Percentiles rank a stretch among this genome's conserved stretches.
These are phyloP conservation scores for Tupaia chinensis DNA, from an alignment of 2,113 vertebrate species.

Conservation along the genomic window DNA sequence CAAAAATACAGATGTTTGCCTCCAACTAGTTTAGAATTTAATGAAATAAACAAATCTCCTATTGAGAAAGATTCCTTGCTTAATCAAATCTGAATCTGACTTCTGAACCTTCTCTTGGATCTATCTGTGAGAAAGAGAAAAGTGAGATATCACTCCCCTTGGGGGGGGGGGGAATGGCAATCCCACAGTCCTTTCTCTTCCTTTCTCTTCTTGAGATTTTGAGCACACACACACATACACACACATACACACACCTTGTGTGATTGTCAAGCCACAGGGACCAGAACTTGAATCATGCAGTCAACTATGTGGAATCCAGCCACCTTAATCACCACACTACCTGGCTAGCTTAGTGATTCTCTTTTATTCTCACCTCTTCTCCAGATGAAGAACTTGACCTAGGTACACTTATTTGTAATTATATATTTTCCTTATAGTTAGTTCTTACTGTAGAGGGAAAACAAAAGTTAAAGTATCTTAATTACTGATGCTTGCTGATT, in stretches of 20 bases:
- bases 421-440: not conserved
- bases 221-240: no score
- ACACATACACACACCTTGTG: no score
- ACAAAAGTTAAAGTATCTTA: constrained; percentile 3
- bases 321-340: no score
- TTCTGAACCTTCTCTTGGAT: not conserved
- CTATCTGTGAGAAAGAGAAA: no score
- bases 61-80: not conserved
- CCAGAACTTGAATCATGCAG: no score
- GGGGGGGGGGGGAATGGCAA: no score
- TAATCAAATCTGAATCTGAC: not conserved
- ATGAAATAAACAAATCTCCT: constrained; percentile 11
- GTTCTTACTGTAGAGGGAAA: not conserved
- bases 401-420: not conserved
- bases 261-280: no score
- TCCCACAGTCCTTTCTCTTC: no score
- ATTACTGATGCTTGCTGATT: not conserved
- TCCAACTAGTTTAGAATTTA: not conserved
- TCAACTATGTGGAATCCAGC: no score
- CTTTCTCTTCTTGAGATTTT: no score
- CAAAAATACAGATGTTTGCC: not conserved
- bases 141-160: no score
- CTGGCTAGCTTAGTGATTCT: not conserved
- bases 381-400: not conserved
- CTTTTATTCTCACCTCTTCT: not conserved